Evolutionary conservation across 2,888 invertebrate species (phyloP), one percentile per base, ranked within the genome.

Genomic region (Drosophila rubida): DNA sequence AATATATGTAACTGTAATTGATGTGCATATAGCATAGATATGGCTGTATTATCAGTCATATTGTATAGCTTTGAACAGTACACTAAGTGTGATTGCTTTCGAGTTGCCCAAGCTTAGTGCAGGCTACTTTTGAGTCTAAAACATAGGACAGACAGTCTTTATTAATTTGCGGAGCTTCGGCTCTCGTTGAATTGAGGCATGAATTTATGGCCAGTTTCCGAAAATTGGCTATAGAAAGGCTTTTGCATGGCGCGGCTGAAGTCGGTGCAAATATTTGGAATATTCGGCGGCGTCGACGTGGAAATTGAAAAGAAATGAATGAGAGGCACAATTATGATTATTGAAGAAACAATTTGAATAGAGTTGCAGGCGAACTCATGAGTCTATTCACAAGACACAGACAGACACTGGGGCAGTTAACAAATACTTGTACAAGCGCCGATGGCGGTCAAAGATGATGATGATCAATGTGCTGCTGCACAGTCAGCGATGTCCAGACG

Each of bases 401-500:
- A 32, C 16, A 42, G 13, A 16, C 51, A 42, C 4, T 32, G 3
- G 11, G 30, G n/a, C 32, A 32, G 32, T 11, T 32, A 32, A 32
- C 32, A 32, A 32, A 32, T 32, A 32, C 32, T 32, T 25, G 22
- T 19, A 37, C 60, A 53, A 42, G 8, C 5, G 27, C 37, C 45
- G 44, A 45, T 27, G 37, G 54, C 54, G 37, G 35, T 60, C 23
- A 19, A 19, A 19, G 19, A 41, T 41, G 27, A 55, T 57, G 57
- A 49, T 57, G 57, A 55, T 45, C 16, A 45, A 37, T 35, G 35
- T 63, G 30, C 4, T 19, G 51, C 9, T 25, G 45, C 53, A 69
- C 42, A 69, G 58, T 69, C 44, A 67, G 25, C 48, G 27, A 63
- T 71, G 74, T 76, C 63, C 74, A 76, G 74, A 35, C 59, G 72